Evolutionary conservation across 2,113 vertebrate genomes (phyloP).

Genomic region (Catharus bicknelli): DNA sequence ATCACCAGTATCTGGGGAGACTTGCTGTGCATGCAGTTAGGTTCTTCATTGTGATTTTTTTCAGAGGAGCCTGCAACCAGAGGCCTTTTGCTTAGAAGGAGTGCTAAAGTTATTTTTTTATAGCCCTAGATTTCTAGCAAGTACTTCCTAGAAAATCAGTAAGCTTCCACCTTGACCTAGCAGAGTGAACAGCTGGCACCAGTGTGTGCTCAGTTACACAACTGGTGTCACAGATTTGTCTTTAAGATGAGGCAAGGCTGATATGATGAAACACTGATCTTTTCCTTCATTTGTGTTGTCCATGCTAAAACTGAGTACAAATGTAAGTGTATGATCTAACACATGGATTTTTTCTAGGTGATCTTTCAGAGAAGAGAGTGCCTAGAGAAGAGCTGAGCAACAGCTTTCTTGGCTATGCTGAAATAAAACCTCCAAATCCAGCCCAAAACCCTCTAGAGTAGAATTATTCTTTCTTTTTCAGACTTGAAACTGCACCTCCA

Average conservation of each 20-base stretch:
- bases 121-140: not conserved
- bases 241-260: not conserved
- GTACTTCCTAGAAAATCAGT: not conserved
- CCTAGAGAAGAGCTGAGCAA: not conserved
- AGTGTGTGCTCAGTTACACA: not conserved
- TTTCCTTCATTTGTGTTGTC: not conserved
- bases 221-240: not conserved
- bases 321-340: not conserved
- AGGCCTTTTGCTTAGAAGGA: not conserved
- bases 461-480: slow-evolving; percentile 54
- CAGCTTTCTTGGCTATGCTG: not conserved
- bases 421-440: not conserved
- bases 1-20: not conserved
- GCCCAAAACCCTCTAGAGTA: not conserved
- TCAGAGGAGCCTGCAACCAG: not conserved
- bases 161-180: not conserved
- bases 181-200: not conserved
- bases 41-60: not conserved
- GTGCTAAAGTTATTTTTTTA: not conserved
- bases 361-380: not conserved
- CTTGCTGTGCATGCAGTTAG: not conserved
- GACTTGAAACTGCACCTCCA: slow-evolving; percentile 97
- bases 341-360: not conserved
- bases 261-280: not conserved
- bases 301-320: not conserved